A percentile compares a stretch with the other conserved stretches of the same genome.
These are phyloP conservation scores for Papilio dardanus DNA, from an alignment of 1,140 invertebrate species.

Conservation along the genomic window DNA sequence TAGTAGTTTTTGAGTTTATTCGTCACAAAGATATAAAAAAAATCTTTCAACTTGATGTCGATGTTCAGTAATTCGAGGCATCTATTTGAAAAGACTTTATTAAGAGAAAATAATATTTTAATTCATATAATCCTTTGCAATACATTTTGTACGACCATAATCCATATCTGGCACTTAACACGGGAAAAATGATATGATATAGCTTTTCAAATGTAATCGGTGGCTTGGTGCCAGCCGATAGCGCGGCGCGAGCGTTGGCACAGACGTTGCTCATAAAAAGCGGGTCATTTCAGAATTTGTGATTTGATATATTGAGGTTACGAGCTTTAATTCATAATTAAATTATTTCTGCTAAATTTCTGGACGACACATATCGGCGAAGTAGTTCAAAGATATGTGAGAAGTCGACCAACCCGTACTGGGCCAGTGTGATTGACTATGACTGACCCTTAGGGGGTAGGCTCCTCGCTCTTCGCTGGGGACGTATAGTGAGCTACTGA, in stretches of 20 bases:
- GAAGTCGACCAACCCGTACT: too few species aligned
- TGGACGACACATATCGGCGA: too few species aligned
- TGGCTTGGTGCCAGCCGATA: conserved; percentile 20
- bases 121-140: background rate
- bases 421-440: too few species aligned
- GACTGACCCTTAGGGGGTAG: too few species aligned
- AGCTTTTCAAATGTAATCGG: conserved; percentile 33
- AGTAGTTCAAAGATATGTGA: too few species aligned
- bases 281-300: conserved; percentile 20
- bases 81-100: background rate
- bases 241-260: background rate
- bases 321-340: background rate
- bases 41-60: background rate
- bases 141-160: background rate
- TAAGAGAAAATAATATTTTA: background rate
- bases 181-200: conserved; percentile 16
- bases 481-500: too few species aligned
- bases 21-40: background rate
- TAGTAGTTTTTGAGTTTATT: too few species aligned
- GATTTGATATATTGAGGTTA: conserved; percentile 27
- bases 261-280: conserved; percentile 22
- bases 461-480: too few species aligned
- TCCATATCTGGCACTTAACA: conserved; percentile 17
- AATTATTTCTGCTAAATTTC: background rate
- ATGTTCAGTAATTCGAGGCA: too few species aligned